Evolutionary conservation across 1,140 invertebrate genomes (phyloP), one percentile per base, ranked within the genome.

Genomic region (Heterodera schachtii): DNA sequence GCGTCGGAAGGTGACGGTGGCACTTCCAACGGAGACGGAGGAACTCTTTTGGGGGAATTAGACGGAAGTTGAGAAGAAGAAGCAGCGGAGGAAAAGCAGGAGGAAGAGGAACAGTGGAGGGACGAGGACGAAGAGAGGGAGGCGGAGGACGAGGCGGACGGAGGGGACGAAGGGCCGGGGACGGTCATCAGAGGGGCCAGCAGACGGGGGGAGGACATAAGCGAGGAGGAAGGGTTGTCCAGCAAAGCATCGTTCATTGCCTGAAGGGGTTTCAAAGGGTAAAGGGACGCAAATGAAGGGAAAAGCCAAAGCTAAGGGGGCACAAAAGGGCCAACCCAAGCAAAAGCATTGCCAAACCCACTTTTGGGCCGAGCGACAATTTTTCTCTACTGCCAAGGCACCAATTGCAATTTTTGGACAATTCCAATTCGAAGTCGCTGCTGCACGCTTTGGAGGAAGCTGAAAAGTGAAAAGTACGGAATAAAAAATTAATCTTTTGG

Each of bases 191-290:
- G 69, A 71, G 41, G 31, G 69, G 69, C 9, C 41, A 46, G 69
- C 21, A 71, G 44, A 43, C 11, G 41, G 6, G 69, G 6, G 8
- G 69, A 41, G 9, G n/a, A 46, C 31, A 44, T 3, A 67, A 64
- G 44, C 4, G 64, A 69, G 31, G 47, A 47, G 70, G 9, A 64
- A 16, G 49, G 47, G 16, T 70, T 44, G 4, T 11, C 16, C 46
- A 78, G 60, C 31, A 78, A 43, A 69, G 52, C 57, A 13, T 78
- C 77, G 70, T 78, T 78, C 77, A 78, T 64, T 78, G 77, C 49
- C 9, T 43, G 19, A 66, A 49, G 47, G 57, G 64, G 70, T 64
- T 78, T 2, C 11, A 70, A 8, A 78, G 49, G 64, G 47, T 7
- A 41, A 44, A 66, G 49, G 46, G 67, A 67, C n/a, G 19, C 0